phyloP scores from a whole-genome alignment of 2,113 vertebrate species.

The Gallinago media region DNA sequence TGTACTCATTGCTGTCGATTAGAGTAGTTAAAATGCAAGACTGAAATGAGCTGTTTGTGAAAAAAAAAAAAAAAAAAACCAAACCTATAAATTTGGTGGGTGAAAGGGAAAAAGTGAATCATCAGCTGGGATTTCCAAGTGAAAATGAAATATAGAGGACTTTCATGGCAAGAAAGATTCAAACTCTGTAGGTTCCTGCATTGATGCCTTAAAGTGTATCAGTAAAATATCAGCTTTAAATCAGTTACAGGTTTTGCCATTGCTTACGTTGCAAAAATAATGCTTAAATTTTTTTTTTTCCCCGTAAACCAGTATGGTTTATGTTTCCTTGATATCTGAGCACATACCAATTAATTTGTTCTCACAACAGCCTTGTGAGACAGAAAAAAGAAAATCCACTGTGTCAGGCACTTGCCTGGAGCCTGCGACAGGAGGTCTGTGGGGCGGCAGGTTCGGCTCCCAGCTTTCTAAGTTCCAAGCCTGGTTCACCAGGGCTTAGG shows the following conservation, averaged over 20 bases:
- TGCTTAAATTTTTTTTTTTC: not conserved
- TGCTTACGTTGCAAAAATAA: not conserved
- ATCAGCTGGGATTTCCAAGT: conserved; percentile 18
- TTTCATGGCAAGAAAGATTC: conserved; percentile 9
- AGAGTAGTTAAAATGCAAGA: not conserved
- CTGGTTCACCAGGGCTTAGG: not conserved
- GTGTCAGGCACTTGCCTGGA: not conserved
- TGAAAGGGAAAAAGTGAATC: conserved; percentile 2
- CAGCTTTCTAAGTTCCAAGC: not conserved
- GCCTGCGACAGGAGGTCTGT: not conserved
- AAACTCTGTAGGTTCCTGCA: not conserved
- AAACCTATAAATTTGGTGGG: not conserved
- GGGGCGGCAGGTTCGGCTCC: not conserved
- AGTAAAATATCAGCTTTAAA: not conserved
- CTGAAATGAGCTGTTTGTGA: not conserved
- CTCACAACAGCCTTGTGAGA: not conserved
- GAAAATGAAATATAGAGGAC: not conserved
- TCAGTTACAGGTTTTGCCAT: not conserved
- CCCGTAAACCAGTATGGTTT: not conserved
- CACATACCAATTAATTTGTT: not conserved
- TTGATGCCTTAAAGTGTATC: not conserved
- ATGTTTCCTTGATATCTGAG: not conserved
- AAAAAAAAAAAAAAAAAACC: not conserved
- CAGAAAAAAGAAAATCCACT: not conserved
- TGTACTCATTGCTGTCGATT: not conserved